phyloP scores from a whole-genome alignment of 2,797 vertebrate genomes.

The Poecilia gillii region DNA sequence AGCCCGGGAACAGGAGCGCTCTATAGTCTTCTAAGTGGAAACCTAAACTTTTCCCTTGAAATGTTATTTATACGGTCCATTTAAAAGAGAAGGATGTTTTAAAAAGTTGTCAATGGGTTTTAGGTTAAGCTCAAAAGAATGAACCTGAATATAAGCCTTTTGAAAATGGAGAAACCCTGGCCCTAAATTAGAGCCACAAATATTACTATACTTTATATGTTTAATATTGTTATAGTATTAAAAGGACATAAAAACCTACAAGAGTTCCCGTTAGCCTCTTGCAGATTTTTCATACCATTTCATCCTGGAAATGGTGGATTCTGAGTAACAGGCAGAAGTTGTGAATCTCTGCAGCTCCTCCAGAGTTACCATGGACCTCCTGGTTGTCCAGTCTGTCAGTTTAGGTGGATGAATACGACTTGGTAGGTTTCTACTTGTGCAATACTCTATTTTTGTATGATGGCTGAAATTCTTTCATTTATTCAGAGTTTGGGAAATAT shows the following conservation, averaged over 20 bases:
- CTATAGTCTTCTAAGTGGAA: conserved; percentile 6
- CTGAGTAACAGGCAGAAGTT: neutral
- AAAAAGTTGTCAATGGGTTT: neutral
- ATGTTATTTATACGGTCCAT: neutral
- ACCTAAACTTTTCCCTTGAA: conserved; percentile 24
- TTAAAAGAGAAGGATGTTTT: neutral
- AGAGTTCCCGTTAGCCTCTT: neutral
- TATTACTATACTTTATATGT: neutral
- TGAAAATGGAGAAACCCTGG: neutral
- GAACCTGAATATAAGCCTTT: neutral
- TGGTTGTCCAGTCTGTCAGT: neutral
- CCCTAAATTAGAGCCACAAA: neutral
- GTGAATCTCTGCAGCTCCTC: conserved; percentile 6
- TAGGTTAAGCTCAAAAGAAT: neutral
- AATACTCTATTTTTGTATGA: neutral
- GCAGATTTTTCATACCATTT: neutral
- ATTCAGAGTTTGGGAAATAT: neutral
- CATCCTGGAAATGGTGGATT: neutral
- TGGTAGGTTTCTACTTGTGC: neutral
- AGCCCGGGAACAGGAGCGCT: conserved; percentile 3
- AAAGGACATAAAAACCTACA: neutral
- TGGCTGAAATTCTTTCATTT: neutral
- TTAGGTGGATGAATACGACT: neutral
- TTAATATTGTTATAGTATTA: neutral
- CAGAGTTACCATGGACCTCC: neutral